Percentiles rank a stretch among this genome's conserved stretches.
These are phyloP conservation scores for Platalea minor DNA, from an alignment of 2,797 vertebrate genomes.

Conservation along the genomic window DNA sequence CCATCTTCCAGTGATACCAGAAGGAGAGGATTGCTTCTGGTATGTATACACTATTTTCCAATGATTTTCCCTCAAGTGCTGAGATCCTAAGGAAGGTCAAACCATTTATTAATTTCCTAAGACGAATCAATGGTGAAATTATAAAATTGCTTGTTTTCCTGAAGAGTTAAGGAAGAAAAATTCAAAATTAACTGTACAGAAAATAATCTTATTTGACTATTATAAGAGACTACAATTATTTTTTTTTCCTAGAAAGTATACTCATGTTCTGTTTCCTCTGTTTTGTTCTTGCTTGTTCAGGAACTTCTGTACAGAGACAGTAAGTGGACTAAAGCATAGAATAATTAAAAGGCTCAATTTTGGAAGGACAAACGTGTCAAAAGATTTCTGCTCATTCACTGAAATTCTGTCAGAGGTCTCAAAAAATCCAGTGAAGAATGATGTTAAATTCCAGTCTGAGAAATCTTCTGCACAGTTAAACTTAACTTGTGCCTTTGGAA, in stretches of 20 bases:
- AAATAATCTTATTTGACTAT: not conserved
- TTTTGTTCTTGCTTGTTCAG: not conserved
- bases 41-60: not conserved
- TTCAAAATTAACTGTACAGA: not conserved
- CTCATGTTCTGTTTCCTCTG: not conserved
- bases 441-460: not conserved
- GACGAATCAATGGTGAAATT: not conserved
- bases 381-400: not conserved
- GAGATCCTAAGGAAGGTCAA: not conserved
- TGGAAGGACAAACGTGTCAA: not conserved
- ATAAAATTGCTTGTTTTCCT: not conserved
- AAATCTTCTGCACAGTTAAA: not conserved
- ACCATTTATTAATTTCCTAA: not conserved
- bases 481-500: not conserved
- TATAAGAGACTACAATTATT: not conserved
- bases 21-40: not conserved
- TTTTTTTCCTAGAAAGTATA: not conserved
- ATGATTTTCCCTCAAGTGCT: not conserved
- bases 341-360: not conserved
- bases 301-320: not conserved
- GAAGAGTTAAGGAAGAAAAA: not conserved
- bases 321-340: not conserved
- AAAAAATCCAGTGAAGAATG: not conserved
- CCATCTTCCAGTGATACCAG: not conserved
- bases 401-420: not conserved